Conservation (phyloP, 2,797 vertebrate species). For the Margarornis squamiger region DNA sequence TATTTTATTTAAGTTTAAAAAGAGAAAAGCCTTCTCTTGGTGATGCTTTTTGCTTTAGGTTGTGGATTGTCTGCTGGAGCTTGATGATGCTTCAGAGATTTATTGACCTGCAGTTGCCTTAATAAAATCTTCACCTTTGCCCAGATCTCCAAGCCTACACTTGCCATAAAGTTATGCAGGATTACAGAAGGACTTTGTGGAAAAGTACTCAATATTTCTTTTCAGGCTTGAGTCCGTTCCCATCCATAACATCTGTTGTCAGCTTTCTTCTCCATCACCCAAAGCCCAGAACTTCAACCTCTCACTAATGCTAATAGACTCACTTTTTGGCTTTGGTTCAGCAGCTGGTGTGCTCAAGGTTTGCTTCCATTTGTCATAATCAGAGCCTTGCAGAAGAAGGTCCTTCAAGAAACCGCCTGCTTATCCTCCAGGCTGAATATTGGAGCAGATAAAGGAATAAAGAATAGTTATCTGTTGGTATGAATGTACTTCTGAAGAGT, state of each 20-base stretch:
- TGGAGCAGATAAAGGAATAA: not conserved
- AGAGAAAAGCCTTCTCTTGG: not conserved
- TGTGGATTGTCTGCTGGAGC: not conserved
- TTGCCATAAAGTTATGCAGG: not conserved
- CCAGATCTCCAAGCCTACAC: not conserved
- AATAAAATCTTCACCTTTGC: conserved; percentile 41
- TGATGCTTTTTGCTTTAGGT: not conserved
- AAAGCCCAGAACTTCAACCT: not conserved
- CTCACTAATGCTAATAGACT: not conserved
- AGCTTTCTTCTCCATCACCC: not conserved
- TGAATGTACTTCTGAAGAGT: not conserved
- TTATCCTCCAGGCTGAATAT: not conserved
- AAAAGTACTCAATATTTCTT: not conserved
- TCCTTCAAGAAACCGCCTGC: not conserved
- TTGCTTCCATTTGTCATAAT: not conserved
- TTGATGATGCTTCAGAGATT: not conserved
- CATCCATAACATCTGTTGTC: not conserved
- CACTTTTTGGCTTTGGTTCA: conserved; percentile 2
- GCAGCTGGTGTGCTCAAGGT: not conserved
- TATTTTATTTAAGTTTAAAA: not conserved
- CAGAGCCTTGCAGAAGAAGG: not conserved
- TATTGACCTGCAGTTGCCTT: not conserved
- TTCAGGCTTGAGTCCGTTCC: not conserved
- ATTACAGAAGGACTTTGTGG: not conserved
- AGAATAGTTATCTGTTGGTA: not conserved